Percentiles rank a stretch among this genome's conserved stretches.
Evolutionary conservation across 2,113 vertebrate species (phyloP).

Genomic region (Crotalus helleri): DNA sequence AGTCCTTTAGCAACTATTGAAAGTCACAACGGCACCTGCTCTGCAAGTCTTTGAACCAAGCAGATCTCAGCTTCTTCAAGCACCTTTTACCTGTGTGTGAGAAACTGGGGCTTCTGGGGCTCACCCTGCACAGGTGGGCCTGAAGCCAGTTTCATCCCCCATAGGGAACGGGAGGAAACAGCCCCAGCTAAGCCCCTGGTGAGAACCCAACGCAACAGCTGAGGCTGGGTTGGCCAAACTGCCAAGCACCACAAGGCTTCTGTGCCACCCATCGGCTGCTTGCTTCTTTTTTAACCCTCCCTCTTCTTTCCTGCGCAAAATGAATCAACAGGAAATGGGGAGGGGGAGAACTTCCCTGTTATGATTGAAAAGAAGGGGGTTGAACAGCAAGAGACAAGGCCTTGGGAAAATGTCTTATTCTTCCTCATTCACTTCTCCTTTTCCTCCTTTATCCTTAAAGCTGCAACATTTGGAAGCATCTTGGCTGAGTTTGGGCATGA

Average conservation of each 20-base stretch:
- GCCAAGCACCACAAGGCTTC: too few relatives aligned
- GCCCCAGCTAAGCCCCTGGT: background rate
- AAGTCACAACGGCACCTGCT: background rate
- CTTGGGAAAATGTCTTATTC: background rate
- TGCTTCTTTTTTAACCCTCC: background rate
- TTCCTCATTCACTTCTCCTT: background rate
- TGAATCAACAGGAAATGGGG: background rate
- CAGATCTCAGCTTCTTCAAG: too few relatives aligned
- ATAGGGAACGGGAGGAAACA: background rate
- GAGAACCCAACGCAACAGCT: background rate
- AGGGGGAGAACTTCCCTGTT: background rate
- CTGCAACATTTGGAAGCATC: background rate
- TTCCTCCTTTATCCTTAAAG: background rate
- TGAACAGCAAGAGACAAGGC: background rate
- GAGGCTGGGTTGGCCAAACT: background rate
- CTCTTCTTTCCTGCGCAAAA: too few relatives aligned
- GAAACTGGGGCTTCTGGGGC: background rate
- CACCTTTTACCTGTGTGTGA: background rate
- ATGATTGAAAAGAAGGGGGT: background rate
- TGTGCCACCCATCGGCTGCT: too few relatives aligned
- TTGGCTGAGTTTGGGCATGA: background rate
- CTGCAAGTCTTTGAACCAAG: background rate
- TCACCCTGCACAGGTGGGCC: background rate
- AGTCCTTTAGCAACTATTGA: background rate
- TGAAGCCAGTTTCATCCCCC: background rate